Conservation (phyloP, 2,113 vertebrate genomes). For the Cyanistes caeruleus region DNA sequence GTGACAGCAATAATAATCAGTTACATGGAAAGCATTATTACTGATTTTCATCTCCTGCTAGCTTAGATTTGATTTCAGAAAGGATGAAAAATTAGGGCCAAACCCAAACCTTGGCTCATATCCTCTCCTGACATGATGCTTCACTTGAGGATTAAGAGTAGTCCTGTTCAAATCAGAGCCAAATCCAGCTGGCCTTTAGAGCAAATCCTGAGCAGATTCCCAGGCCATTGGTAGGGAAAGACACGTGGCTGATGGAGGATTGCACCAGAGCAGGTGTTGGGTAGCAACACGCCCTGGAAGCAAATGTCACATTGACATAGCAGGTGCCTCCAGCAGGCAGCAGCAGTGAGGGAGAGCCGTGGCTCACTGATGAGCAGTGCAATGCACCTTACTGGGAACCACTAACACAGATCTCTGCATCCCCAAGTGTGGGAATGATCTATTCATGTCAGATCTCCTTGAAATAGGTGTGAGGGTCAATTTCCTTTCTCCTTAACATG, state of each 20-base stretch:
- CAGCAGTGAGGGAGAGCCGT: neutral
- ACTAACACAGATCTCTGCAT: too few species aligned
- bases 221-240: neutral
- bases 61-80: neutral
- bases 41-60: neutral
- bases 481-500: neutral
- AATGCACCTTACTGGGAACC: neutral
- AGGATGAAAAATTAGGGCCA: neutral
- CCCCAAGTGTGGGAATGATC: neutral
- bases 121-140: neutral
- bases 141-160: neutral
- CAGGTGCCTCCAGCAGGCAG: neutral
- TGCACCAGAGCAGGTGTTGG: neutral
- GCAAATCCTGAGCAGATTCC: neutral
- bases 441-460: neutral
- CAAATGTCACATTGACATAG: rapidly evolving
- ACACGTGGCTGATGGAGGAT: neutral
- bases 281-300: neutral
- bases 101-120: neutral
- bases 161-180: slow-evolving; percentile 39
- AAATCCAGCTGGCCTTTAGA: neutral
- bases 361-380: neutral
- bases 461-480: neutral
- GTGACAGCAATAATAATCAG: neutral
- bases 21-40: neutral